phyloP scores from a whole-genome alignment of 2,797 vertebrate species.

The Trematomus bernacchii region DNA sequence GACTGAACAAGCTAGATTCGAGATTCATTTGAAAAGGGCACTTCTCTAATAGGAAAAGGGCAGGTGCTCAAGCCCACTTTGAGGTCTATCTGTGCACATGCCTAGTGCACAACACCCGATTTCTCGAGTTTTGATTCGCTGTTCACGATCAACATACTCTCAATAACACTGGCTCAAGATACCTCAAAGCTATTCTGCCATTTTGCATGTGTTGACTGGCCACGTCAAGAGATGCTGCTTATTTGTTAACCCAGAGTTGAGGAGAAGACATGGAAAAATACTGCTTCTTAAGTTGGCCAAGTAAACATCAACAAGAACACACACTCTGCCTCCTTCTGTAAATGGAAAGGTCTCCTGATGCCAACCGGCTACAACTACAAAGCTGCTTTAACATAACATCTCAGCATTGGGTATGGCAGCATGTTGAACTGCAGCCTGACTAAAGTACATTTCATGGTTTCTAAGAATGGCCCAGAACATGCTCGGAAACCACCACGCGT shows the following conservation, averaged over 20 bases:
- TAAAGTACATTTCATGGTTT: conserved; percentile 46
- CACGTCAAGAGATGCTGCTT: neutral
- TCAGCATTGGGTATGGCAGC: conserved; percentile 17
- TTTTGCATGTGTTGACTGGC: neutral
- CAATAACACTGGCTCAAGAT: neutral
- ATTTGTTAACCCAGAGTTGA: neutral
- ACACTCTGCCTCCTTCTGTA: conserved; percentile 1
- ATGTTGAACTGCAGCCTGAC: conserved; percentile 18
- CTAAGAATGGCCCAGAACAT: conserved; percentile 11
- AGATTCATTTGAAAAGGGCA: too few relatives aligned
- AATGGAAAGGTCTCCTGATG: conserved; percentile 1
- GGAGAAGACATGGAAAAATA: neutral
- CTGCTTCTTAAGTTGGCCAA: neutral
- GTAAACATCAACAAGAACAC: conserved; percentile 12
- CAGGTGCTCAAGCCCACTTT: too few relatives aligned
- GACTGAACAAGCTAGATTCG: too few relatives aligned
- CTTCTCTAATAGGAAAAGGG: too few relatives aligned
- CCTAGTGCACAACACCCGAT: neutral
- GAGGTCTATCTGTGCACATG: too few relatives aligned
- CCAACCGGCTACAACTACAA: conserved; percentile 18
- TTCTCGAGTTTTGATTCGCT: neutral
- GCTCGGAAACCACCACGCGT: conserved; percentile 14
- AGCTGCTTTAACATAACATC: conserved; percentile 13
- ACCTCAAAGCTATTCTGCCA: neutral
- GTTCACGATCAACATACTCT: neutral